A percentile compares a stretch with the other conserved stretches of the same genome.
phyloP scores from a whole-genome alignment of 2,797 vertebrate species.

The Martes flavigula region DNA sequence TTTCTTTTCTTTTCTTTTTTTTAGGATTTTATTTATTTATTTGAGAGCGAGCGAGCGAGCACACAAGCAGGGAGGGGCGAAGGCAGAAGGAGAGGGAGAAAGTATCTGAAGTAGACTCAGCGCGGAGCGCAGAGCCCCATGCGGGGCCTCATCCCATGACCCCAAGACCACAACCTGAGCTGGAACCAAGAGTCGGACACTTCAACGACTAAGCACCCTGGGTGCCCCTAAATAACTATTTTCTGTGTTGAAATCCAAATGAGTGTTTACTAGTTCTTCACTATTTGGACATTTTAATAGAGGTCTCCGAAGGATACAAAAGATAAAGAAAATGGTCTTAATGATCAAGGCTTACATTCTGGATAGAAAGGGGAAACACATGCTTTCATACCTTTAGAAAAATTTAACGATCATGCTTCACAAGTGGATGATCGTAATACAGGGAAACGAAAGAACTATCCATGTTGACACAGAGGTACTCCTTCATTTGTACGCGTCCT shows the following conservation, averaged over 20 bases:
- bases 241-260: not conserved
- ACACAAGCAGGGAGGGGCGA: not conserved
- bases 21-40: not conserved
- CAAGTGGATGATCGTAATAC: not conserved
- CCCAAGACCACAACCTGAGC: not conserved
- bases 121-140: rapidly evolving
- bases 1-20: not conserved
- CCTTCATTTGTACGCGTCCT: not conserved
- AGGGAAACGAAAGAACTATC: not conserved
- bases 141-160: not conserved
- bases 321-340: not conserved
- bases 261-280: not conserved
- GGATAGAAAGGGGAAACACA: not conserved
- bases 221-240: not conserved
- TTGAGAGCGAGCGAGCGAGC: not conserved
- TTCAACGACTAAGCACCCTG: not conserved
- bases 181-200: not conserved
- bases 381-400: not conserved
- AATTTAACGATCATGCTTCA: not conserved
- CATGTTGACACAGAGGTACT: not conserved
- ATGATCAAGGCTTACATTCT: not conserved
- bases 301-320: not conserved
- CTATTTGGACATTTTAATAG: not conserved
- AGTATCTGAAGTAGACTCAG: not conserved
- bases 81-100: not conserved